Base-by-base conservation (phyloP, 2,797 vertebrate genomes). In the Limnodromus scolopaceus region DNA sequence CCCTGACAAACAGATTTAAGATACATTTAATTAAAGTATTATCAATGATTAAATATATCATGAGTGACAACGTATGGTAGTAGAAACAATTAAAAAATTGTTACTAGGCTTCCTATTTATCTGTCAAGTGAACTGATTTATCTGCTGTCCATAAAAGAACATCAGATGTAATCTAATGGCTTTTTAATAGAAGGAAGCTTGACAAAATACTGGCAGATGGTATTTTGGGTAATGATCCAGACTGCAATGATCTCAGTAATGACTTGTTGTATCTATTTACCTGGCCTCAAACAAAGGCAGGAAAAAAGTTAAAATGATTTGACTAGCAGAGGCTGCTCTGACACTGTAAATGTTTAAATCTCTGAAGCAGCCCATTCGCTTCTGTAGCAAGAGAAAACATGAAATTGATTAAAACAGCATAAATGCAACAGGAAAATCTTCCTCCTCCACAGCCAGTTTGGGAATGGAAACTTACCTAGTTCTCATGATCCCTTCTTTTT, bases 161-260 rank as follows among this genome's bases (percentile, higher is more conserved):
- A 81, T 87, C 95, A 95, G 91, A 96, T 93, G 69, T 83, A 94
- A 97, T 93, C 94, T 96, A 97, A 97, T 86, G 83, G 48, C 54
- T 95, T 95, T 95, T 98, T 97, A 97, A 97, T 92, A 97, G 93
- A 97, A 94, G 46, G 39, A 97, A 86, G 16, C 61, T 96, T 96
- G 94, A 97, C 84, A 97, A 98, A 97, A 97, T 87, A 88, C 83
- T 65, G 93, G 66, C 90, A 97, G 91, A 92, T 95, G 64, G 92
- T 78, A 97, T 96, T 97, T 74, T 97, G 82, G 91, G 92, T 98
- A 97, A 98, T 94, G 87, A 94, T 92, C 89, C 95, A 96, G 92
- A 32, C 60, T 89, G 87, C 75, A 94, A 93, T 79, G 91, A 96
- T 94, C 96, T 96, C 88, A 93, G 75, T 96, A 97, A 97, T 91